A percentile compares a stretch with the other conserved stretches of the same genome.
Conservation (phyloP, 2,888 invertebrate species). For the Limnephilus marmoratus region DNA sequence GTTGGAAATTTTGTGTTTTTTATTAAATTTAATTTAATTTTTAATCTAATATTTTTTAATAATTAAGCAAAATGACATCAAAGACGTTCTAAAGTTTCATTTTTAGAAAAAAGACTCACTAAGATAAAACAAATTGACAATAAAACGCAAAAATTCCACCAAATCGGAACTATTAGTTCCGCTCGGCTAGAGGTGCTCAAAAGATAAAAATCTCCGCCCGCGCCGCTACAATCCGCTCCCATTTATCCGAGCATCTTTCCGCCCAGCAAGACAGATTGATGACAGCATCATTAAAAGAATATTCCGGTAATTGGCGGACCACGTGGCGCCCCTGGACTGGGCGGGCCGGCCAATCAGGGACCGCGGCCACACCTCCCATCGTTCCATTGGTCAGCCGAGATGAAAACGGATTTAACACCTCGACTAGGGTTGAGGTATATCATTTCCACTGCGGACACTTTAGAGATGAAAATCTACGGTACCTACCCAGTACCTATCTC, state of each 20-base stretch:
- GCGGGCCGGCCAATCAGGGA: slow-evolving; percentile 3
- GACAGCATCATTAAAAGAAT: slow-evolving; percentile 42
- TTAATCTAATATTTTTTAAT: too few relatives aligned
- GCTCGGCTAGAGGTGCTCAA: neutral
- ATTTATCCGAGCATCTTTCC: slow-evolving; percentile 20
- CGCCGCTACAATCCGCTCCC: neutral
- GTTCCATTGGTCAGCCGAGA: slow-evolving; percentile 19
- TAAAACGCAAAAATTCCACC: slow-evolving; percentile 13
- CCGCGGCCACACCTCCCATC: neutral
- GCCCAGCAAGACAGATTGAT: slow-evolving; percentile 28
- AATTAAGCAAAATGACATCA: neutral
- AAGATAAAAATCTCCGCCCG: slow-evolving; percentile 21
- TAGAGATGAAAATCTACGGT: neutral
- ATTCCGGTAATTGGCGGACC: slow-evolving; percentile 20
- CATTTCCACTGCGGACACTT: neutral
- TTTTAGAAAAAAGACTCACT: slow-evolving; percentile 16
- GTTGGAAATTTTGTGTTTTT: too few relatives aligned
- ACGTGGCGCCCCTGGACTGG: slow-evolving; percentile 18
- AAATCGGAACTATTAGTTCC: slow-evolving; percentile 25
- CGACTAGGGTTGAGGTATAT: neutral
- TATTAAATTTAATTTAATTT: too few relatives aligned
- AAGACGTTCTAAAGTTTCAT: neutral
- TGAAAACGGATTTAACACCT: neutral
- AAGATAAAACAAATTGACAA: neutral
- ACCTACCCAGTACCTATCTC: neutral